Evolutionary conservation across 2,113 vertebrate genomes (phyloP).

Genomic region (Mohoua ochrocephala): DNA sequence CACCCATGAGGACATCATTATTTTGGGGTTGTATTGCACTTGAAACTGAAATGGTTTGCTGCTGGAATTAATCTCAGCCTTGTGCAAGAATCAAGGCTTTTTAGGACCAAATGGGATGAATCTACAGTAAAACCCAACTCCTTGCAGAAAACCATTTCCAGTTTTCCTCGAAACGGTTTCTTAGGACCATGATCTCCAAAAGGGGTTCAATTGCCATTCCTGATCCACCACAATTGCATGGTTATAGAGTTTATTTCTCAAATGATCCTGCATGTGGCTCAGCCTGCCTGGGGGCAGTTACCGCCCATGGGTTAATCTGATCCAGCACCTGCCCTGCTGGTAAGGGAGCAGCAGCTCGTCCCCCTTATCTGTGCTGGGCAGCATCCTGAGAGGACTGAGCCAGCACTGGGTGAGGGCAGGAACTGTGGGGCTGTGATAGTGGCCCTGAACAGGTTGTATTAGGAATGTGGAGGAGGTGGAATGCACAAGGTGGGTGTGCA

Average conservation of each 20-base stretch:
- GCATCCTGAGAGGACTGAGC: not conserved
- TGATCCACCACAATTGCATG: not conserved
- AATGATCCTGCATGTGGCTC: not conserved
- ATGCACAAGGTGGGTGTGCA: not conserved
- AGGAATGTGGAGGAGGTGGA: not conserved
- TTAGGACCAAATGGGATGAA: not conserved
- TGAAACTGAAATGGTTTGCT: not conserved
- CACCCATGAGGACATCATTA: not conserved
- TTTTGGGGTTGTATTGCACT: not conserved
- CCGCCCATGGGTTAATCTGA: not conserved
- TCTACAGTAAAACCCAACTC: not conserved
- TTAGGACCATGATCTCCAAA: not conserved
- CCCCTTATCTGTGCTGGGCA: not conserved
- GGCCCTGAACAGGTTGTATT: not conserved
- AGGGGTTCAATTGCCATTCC: not conserved
- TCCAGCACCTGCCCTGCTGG: not conserved
- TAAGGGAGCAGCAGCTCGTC: not conserved
- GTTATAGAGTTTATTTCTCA: not conserved
- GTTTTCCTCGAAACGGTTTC: not conserved
- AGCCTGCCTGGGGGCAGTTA: not conserved
- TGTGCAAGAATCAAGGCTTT: not conserved
- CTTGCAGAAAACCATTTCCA: not conserved
- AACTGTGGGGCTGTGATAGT: not conserved
- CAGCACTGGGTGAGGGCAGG: not conserved
- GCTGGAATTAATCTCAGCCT: not conserved